These are phyloP conservation scores for Rattus rattus DNA, from an alignment of 2,113 vertebrate genomes.

Conservation along the genomic window DNA sequence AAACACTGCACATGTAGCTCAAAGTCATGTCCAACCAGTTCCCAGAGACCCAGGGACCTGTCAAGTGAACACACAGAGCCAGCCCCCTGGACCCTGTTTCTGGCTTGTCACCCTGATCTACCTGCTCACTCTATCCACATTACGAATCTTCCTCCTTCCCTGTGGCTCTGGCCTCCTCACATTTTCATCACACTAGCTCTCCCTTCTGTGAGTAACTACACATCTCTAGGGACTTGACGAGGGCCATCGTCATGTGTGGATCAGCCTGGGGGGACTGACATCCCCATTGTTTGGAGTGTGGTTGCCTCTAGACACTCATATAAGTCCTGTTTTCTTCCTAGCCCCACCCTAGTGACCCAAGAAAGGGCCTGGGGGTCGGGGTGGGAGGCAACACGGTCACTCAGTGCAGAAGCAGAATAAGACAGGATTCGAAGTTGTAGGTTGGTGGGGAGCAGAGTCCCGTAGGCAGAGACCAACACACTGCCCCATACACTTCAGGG, in stretches of 20 bases:
- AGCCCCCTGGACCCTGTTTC: not conserved
- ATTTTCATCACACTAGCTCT: not conserved
- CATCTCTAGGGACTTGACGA: not conserved
- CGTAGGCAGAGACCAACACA: not conserved
- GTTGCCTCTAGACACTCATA: fast-evolving
- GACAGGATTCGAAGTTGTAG: not conserved
- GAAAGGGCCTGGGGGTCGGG: fast-evolving
- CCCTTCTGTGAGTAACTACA: too few species aligned
- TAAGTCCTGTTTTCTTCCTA: not conserved
- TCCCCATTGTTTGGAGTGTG: fast-evolving
- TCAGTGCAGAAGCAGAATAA: fast-evolving
- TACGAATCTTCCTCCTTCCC: fast-evolving
- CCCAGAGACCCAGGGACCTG: not conserved
- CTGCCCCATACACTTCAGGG: fast-evolving
- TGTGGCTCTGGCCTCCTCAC: fast-evolving
- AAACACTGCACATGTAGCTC: not conserved
- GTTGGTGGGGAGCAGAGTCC: not conserved
- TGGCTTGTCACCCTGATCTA: not conserved
- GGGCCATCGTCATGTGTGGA: fast-evolving
- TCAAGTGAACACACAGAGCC: not conserved
- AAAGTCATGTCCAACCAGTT: not conserved
- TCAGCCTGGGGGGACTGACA: fast-evolving
- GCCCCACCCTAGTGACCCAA: fast-evolving
- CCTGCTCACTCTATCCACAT: fast-evolving
- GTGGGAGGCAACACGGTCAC: not conserved